Base-by-base conservation (phyloP, 2,113 vertebrate species). In the Aviceda subcristata region DNA sequence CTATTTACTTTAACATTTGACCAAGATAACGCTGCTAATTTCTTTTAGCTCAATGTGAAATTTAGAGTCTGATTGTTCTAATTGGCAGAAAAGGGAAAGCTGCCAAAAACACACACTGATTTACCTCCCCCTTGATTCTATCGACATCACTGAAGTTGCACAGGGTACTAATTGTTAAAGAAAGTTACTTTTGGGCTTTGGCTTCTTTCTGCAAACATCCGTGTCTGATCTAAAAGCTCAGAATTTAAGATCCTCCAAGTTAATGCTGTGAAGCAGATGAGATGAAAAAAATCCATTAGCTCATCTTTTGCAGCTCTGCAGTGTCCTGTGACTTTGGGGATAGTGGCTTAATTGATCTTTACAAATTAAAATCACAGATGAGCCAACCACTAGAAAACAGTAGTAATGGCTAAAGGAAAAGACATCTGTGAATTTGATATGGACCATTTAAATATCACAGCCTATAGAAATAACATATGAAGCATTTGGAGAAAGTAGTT, bases 1-100 rank as follows among this genome's bases (percentile, higher is more conserved):
- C 69, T 95, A n/a, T 94, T 96, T 96, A 75, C 88, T 94, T 91
- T 74, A 96, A 81, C 20, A n/a, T 95, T 94, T 95, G 80, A 87
- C 94, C 64, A 82, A 94, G 66, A 94, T 85, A 92, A 85, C 5
- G 5, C 62, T 89, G 80, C 64, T 97, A 60, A 92, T 95, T 95
- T 96, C 39, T 81, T 94, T 75, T 85, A 91, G 48, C 48, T 91
- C 36, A 53, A 78, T 86, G 56, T 92, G 56, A 95, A 95, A 93
- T 94, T 94, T 88, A 77, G 78, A 92, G 55, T 84, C 60, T 88
- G 78, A 92, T 95, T 86, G 73, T 94, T 96, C 76, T 94, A 93
- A 92, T 71, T 92, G 60, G 39, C 76, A 81, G 88, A 77, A 94
- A 92, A 92, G 56, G 82, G 79, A 93, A 92, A 59, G 53, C 64